These are phyloP conservation scores for Stomorhina lunata DNA, from an alignment of 2,888 invertebrate species.

Conservation along the genomic window DNA sequence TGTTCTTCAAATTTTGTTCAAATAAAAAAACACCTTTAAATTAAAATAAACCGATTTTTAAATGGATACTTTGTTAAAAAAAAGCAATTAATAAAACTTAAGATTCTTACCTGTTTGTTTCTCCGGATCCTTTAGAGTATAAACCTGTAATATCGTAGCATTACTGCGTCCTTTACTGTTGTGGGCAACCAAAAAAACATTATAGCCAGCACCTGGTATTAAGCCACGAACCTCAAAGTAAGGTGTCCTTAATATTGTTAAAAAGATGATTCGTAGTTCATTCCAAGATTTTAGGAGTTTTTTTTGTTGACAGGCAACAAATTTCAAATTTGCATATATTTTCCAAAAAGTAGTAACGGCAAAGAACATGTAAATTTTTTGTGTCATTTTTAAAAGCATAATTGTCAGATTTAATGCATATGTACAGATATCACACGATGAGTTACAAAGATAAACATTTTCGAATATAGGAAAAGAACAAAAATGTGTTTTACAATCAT, in stretches of 20 bases:
- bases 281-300: neutral
- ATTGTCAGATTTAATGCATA: neutral
- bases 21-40: too few species aligned
- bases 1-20: too few species aligned
- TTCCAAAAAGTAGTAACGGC: conserved; percentile 1
- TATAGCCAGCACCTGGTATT: conserved; percentile 85
- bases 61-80: neutral
- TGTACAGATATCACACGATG: conserved; percentile 18
- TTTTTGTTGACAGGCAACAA: neutral
- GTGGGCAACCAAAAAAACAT: conserved; percentile 85
- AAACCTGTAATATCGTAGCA: conserved; percentile 84
- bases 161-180: conserved; percentile 88
- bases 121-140: conserved; percentile 87
- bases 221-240: conserved; percentile 85
- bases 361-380: neutral
- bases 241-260: conserved; percentile 79
- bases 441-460: neutral
- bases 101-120: conserved; percentile 83
- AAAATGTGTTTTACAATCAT: neutral
- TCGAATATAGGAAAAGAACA: neutral
- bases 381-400: conserved; percentile 14
- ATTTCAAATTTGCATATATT: conserved; percentile 41
- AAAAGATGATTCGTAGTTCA: neutral
- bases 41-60: neutral
- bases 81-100: neutral